Evolutionary conservation across 2,797 vertebrate species (phyloP), one percentile per base, ranked within the genome.

Genomic region (Gymnopithys bicolor): DNA sequence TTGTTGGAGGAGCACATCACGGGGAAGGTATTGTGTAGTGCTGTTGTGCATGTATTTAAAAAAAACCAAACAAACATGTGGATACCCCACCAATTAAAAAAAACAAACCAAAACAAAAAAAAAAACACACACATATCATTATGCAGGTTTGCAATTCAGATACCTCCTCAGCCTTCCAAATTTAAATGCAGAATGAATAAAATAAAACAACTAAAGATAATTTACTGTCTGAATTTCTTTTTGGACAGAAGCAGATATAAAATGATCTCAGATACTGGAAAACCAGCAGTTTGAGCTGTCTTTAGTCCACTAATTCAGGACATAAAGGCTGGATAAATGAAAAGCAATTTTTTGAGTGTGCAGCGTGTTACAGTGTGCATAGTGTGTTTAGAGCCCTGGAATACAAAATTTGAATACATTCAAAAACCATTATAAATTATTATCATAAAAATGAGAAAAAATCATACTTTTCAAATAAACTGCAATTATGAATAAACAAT

Each of bases 221-320:
- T 62, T 63, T 77, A 18, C 74, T 74, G 16, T 4, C 19, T 60
- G 9, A 58, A 35, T 55, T 74, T 77, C 7, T 51, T 84, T n/a
- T 32, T 2, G 0, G 35, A 35, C 10, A 16, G 0, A 2, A 5
- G 5, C 0, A 80, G 60, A 41, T 43, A 28, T 28, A 64, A 46
- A 8, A 28, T 27, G 10, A 59, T 13, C 25, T 80, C 33, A 55
- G 14, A 32, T 41, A 63, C 5, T 28, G 6, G 5, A 51, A 92
- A 85, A 39, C 8, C 41, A 4, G 3, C 6, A 21, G 19, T 63
- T 68, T 59, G 56, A 79, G 2, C 7, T 75, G 13, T 32, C 19
- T 76, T 69, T 53, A 64, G 23, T 35, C 12, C 25, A 14, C 19
- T 37, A 11, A 64, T 71, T 77, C 37, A 64, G 15, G 25, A 67